A percentile compares a stretch with the other conserved stretches of the same genome.
Evolutionary conservation across 2,797 vertebrate species (phyloP).

Genomic region (Labeo calbasu): DNA sequence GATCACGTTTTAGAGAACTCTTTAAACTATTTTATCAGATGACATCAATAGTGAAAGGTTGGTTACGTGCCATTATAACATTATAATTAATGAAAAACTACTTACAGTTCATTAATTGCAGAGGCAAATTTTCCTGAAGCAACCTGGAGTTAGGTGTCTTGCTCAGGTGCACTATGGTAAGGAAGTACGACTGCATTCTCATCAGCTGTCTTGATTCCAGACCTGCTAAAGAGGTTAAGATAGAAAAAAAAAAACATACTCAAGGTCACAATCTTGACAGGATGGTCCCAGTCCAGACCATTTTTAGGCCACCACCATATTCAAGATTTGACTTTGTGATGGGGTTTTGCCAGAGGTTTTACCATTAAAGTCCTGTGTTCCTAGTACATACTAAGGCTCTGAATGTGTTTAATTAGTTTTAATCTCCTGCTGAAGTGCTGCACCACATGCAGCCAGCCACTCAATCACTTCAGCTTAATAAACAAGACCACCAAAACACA

Average conservation of each 20-base stretch:
- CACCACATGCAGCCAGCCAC: neutral
- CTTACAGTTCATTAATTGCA: neutral
- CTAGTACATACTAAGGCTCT: neutral
- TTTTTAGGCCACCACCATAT: neutral
- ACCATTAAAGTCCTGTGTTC: neutral
- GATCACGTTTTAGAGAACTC: neutral
- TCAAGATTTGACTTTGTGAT: neutral
- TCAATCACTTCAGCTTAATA: slow-evolving; percentile 29
- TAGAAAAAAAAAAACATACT: neutral
- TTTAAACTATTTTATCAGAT: neutral
- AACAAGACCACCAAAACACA: slow-evolving; percentile 34
- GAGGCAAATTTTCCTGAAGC: neutral
- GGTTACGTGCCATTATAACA: neutral
- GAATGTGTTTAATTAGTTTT: neutral
- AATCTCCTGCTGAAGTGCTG: neutral
- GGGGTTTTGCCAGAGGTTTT: neutral
- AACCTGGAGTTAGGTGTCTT: neutral
- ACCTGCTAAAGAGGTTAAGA: neutral
- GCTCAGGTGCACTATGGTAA: neutral
- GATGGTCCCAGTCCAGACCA: neutral
- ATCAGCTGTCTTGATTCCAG: neutral
- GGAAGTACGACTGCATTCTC: neutral
- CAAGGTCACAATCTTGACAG: neutral
- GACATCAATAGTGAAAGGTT: neutral
- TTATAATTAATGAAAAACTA: neutral